Evolutionary conservation across 1,140 invertebrate species (phyloP).

Genomic region (Coptotermes formosanus): DNA sequence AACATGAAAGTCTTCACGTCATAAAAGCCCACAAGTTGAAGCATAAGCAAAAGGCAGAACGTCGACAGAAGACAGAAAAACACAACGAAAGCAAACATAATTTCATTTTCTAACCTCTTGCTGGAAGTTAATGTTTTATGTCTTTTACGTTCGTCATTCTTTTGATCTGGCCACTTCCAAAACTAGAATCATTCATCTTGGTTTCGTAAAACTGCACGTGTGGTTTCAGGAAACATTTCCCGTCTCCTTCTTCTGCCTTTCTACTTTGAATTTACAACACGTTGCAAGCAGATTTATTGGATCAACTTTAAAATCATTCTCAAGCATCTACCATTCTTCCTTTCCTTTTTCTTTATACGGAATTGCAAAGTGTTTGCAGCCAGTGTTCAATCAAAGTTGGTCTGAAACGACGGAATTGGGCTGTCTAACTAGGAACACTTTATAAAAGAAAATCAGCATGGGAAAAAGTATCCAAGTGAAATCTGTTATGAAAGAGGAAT

Average conservation of each 20-base stretch:
- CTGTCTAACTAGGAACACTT: neutral
- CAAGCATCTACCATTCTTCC: neutral
- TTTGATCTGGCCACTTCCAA: neutral
- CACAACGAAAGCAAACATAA: neutral
- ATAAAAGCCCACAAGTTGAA: neutral
- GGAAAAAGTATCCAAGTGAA: neutral
- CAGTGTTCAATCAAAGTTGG: constrained; percentile 18
- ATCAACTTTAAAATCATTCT: constrained; percentile 20
- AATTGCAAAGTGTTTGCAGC: constrained; percentile 4
- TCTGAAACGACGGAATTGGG: neutral
- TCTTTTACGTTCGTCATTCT: neutral
- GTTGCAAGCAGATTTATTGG: neutral
- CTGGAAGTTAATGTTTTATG: neutral
- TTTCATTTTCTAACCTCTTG: neutral
- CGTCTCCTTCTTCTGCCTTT: neutral
- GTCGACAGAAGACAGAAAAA: neutral
- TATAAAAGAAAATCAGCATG: neutral
- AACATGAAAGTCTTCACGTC: neutral
- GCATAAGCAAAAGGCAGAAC: neutral
- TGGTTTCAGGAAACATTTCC: neutral
- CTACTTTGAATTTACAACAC: constrained; percentile 19
- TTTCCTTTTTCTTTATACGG: neutral
- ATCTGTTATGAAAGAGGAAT: neutral
- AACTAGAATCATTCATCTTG: constrained; percentile 13
- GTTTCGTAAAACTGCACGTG: constrained; percentile 6